Conservation (phyloP, 2,888 invertebrate genomes). For the Orthosia incerta region DNA sequence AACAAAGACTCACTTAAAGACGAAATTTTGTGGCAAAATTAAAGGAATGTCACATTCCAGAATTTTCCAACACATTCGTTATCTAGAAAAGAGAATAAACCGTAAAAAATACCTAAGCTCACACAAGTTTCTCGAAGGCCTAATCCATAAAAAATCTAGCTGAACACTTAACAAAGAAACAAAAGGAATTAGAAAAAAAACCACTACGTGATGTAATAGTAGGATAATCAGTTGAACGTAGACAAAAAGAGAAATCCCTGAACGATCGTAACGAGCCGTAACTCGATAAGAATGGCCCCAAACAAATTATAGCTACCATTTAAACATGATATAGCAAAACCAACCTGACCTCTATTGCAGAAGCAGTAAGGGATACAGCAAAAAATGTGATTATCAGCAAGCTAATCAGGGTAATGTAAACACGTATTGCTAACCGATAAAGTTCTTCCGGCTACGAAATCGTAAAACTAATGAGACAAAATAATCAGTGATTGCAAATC, state of each 20-base stretch:
- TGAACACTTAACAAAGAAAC: constrained; percentile 37
- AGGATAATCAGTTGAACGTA: constrained; percentile 62
- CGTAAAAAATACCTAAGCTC: neutral
- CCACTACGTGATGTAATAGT: constrained; percentile 63
- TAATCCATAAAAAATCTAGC: constrained; percentile 36
- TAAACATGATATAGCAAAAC: constrained; percentile 28
- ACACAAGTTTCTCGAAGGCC: neutral
- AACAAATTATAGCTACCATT: constrained; percentile 60
- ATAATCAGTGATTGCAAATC: constrained; percentile 9
- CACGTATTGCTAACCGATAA: constrained; percentile 56
- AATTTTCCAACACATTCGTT: constrained; percentile 5
- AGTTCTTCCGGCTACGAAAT: constrained; percentile 51
- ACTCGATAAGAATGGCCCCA: constrained; percentile 71
- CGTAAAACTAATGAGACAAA: constrained; percentile 25
- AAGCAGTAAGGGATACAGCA: constrained; percentile 36
- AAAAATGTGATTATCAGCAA: constrained; percentile 23
- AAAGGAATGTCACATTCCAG: constrained; percentile 7
- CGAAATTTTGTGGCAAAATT: neutral
- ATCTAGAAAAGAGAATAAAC: constrained; percentile 7
- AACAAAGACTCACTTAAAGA: constrained; percentile 20
- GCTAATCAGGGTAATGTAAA: constrained; percentile 26
- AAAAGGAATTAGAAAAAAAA: constrained; percentile 28
- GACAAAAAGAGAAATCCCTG: constrained; percentile 71
- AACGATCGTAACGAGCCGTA: constrained; percentile 68
- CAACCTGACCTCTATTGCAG: constrained; percentile 40